These are phyloP conservation scores for Lasioglossum baleicum DNA, from an alignment of 1,140 invertebrate species.

Conservation along the genomic window DNA sequence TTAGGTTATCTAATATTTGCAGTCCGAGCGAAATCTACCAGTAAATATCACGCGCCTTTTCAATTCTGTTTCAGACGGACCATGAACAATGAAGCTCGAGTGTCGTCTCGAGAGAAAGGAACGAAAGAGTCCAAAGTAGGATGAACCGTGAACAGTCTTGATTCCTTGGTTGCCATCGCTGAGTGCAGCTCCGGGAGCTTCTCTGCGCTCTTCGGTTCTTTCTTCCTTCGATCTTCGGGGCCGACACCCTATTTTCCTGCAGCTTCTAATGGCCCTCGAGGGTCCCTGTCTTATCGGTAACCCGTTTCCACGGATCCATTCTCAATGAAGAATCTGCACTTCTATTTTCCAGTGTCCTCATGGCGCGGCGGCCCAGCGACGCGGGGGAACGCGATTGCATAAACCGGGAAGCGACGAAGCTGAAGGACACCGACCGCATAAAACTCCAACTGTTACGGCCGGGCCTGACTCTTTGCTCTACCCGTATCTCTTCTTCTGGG, in stretches of 20 bases:
- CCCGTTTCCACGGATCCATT: constrained; percentile 18
- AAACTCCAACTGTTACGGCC: constrained; percentile 65
- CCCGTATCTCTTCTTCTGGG: constrained; percentile 70
- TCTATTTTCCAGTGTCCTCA: constrained; percentile 14
- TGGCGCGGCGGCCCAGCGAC: too few relatives aligned
- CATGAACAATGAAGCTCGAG: constrained; percentile 43
- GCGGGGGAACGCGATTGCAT: background rate
- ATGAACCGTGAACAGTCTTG: constrained; percentile 30
- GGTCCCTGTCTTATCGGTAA: constrained; percentile 38
- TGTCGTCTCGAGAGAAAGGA: constrained; percentile 28
- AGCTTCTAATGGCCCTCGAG: constrained; percentile 41
- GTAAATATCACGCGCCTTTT: constrained; percentile 44
- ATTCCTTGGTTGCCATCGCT: constrained; percentile 38
- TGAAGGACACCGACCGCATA: background rate
- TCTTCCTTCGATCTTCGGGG: constrained; percentile 26
- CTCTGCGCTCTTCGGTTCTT: constrained; percentile 37
- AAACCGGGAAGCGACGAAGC: background rate
- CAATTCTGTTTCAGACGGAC: constrained; percentile 44
- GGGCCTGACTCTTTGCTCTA: constrained; percentile 79
- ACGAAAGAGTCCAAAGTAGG: constrained; percentile 28
- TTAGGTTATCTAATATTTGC: constrained; percentile 20
- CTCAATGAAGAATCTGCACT: constrained; percentile 15
- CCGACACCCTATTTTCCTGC: constrained; percentile 42
- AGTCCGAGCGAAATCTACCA: constrained; percentile 13
- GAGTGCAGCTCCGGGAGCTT: constrained; percentile 28